Evolutionary conservation across 2,888 invertebrate genomes (phyloP).

Genomic region (Sinodicranocentrus sp.): DNA sequence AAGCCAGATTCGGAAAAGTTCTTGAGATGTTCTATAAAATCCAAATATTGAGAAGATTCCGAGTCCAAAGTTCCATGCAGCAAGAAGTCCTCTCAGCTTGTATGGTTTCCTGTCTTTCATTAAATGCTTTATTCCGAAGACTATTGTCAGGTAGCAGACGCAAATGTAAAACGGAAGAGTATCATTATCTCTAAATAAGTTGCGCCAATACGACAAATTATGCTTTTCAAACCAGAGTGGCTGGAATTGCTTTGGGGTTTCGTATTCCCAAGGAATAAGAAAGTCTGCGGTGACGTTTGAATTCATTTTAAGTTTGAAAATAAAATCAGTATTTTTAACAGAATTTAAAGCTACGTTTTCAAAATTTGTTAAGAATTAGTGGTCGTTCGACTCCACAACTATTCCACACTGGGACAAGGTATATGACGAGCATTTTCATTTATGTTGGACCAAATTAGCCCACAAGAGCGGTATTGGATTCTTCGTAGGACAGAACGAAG

Average conservation of each 20-base stretch:
- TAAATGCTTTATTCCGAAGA: slow-evolving; percentile 83
- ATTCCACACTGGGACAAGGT: no score
- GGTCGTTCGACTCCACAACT: no score
- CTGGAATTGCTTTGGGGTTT: slow-evolving; percentile 19
- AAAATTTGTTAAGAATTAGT: no score
- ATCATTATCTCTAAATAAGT: slow-evolving; percentile 38
- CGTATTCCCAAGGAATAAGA: slow-evolving; percentile 23
- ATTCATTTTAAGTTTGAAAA: neutral
- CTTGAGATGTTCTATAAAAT: slow-evolving; percentile 3
- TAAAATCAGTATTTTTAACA: no score
- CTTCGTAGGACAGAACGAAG: no score
- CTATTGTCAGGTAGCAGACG: neutral
- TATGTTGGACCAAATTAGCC: no score
- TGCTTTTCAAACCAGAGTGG: slow-evolving; percentile 44
- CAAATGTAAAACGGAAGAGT: slow-evolving; percentile 31
- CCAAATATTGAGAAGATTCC: slow-evolving; percentile 80
- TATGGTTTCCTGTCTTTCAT: slow-evolving; percentile 96
- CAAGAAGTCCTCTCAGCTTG: slow-evolving; percentile 90
- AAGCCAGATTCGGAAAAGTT: neutral
- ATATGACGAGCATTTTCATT: no score
- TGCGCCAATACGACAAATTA: slow-evolving; percentile 21
- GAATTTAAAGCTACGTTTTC: no score
- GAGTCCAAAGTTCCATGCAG: slow-evolving; percentile 93
- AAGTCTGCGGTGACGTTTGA: slow-evolving; percentile 3
- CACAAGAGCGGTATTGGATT: no score